Base-by-base conservation (phyloP, 2,888 invertebrate genomes). In the Eudasyphora cyanicolor region DNA sequence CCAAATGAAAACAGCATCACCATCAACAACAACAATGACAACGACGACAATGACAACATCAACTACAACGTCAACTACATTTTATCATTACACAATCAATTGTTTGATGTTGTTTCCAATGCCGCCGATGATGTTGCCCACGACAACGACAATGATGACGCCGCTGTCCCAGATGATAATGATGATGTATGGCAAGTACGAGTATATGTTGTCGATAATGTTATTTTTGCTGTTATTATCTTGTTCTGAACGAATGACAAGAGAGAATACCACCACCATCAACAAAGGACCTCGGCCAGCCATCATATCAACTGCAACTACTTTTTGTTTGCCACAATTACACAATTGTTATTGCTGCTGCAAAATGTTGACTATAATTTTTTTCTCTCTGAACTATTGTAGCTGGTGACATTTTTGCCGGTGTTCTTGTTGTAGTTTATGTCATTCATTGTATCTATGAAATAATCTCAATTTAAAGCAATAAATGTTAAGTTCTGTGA, bases 401-500 rank as follows among this genome's bases (percentile, higher is more conserved):
- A 6, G 24, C 54, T 24, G 38, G 2, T n/a, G 45, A n/a, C n/a
- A n/a, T n/a, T n/a, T n/a, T n/a, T 51, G 24, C 21, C 14, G 24
- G 27, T 57, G 21, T 7, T 57, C 27, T 57, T 6, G 10, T 27
- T 27, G 24, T 14, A 27, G 57, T 57, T 51, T 21, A 51, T 57
- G 57, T 24, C 57, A 57, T 35, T 35, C 10, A 7, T 24, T 51
- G 51, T 57, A 57, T 57, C 14, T 24, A 51, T 57, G 29, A 67
- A 49, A 51, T 49, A 71, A 51, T 51, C 64, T 51, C 76, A 70
- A 69, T 76, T 74, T 73, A 73, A 81, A 76, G 64, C 76, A 83
- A 85, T 85, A 79, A 83, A 83, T 76, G 76, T 76, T 79, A 49
- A 75, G 45, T 79, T 69, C 38, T 42, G 27, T 27, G 27, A 57